Evolutionary conservation across 2,797 vertebrate genomes (phyloP).

Genomic region (Potorous gilbertii): DNA sequence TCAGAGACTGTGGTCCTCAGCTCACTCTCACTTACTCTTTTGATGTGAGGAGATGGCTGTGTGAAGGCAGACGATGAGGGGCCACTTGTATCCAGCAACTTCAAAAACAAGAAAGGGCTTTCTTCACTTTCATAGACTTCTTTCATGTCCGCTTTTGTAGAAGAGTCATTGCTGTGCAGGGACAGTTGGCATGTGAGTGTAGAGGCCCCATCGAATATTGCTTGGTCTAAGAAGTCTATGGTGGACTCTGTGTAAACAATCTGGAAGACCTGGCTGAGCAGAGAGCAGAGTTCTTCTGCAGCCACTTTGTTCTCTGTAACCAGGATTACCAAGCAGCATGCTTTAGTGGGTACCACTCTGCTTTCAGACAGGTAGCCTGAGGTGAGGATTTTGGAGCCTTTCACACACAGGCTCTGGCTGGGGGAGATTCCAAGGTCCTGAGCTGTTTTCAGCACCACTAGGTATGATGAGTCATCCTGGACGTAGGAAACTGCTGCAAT

Average conservation of each 20-base stretch:
- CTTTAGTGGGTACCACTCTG: conserved; percentile 91
- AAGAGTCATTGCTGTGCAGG: conserved; percentile 96
- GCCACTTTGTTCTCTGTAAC: conserved; percentile 96
- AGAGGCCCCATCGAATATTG: conserved; percentile 97
- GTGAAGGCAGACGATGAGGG: conserved; percentile 87
- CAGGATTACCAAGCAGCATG: conserved; percentile 95
- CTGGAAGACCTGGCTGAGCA: conserved; percentile 99
- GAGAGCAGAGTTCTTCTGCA: conserved; percentile 95
- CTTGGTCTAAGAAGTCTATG: conserved; percentile 98
- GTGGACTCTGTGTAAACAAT: conserved; percentile 99
- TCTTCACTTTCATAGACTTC: conserved; percentile 91
- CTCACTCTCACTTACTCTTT: conserved; percentile 94
- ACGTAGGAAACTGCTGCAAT: conserved; percentile 98
- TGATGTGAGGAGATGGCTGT: conserved; percentile 89
- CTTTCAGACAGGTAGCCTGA: conserved; percentile 94
- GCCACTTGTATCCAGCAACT: conserved; percentile 86
- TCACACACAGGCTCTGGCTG: conserved; percentile 94
- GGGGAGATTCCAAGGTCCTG: conserved; percentile 96
- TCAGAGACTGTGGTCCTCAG: conserved; percentile 95
- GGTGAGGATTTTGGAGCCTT: conserved; percentile 93
- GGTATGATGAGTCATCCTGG: conserved; percentile 94
- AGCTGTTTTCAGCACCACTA: conserved; percentile 98
- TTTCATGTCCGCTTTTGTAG: conserved; percentile 94
- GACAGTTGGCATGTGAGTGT: conserved; percentile 96
- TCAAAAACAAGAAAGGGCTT: conserved; percentile 91